A percentile compares a stretch with the other conserved stretches of the same genome.
Evolutionary conservation across 2,113 vertebrate genomes (phyloP).

Genomic region (Brienomyrus longianalis): DNA sequence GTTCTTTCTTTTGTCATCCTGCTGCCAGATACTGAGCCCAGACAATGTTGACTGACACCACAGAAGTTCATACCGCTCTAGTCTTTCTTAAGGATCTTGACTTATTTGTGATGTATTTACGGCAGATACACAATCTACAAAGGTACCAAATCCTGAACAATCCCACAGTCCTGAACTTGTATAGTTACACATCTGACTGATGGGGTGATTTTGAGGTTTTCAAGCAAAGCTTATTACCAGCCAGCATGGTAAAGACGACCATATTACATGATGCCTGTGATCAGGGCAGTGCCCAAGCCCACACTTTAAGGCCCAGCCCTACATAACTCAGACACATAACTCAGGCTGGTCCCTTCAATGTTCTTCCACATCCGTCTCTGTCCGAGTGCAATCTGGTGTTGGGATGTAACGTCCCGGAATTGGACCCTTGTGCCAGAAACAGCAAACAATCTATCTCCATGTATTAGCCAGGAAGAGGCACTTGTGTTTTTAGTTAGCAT

Average conservation of each 20-base stretch:
- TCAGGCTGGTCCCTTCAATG: slow-evolving; percentile 28
- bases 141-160: not conserved
- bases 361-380: slow-evolving; percentile 43
- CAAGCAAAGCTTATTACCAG: not conserved
- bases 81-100: not conserved
- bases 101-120: not conserved
- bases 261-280: not conserved
- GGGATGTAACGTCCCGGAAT: slow-evolving; percentile 31
- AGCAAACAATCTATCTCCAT: slow-evolving; percentile 28
- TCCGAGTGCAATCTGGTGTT: slow-evolving; percentile 44
- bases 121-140: not conserved
- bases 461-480: not conserved
- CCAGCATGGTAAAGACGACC: not conserved
- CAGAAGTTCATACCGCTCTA: not conserved
- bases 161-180: not conserved
- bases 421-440: not conserved
- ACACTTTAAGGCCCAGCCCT: slow-evolving; percentile 23
- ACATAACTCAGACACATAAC: slow-evolving; percentile 30
- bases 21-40: not conserved
- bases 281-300: not conserved
- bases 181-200: not conserved
- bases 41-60: not conserved
- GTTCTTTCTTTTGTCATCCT: not conserved
- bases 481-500: not conserved
- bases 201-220: not conserved